phyloP scores from a whole-genome alignment of 2,888 invertebrate species.

The Caenorhabditis sp. region DNA sequence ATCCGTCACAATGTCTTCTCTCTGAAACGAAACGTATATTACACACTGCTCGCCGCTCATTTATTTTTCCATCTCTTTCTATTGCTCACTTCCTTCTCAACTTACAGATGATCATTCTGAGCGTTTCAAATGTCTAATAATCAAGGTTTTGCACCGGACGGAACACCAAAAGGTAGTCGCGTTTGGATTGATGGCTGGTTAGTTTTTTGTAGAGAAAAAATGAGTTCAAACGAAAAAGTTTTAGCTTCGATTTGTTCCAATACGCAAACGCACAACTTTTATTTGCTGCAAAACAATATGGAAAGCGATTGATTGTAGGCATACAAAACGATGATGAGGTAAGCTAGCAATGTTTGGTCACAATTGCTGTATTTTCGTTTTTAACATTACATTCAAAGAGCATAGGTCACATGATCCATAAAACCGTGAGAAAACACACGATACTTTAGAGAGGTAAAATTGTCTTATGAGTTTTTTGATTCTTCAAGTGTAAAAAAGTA shows the following conservation, averaged over 20 bases:
- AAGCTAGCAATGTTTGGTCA: no score
- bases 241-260: constrained; percentile 93
- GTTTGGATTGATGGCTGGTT: constrained; percentile 63
- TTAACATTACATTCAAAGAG: no score
- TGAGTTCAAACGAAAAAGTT: constrained; percentile 7
- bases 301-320: constrained; percentile 75
- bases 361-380: no score
- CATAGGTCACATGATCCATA: no score
- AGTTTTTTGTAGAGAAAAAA: neutral
- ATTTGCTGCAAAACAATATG: constrained; percentile 84
- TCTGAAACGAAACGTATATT: neutral
- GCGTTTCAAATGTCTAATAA: neutral
- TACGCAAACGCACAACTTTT: neutral
- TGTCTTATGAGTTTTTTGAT: no score
- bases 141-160: constrained; percentile 18
- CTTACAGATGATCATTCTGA: neutral
- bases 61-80: neutral
- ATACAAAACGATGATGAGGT: constrained; percentile 38
- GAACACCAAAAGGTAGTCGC: constrained; percentile 38
- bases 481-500: no score
- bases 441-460: no score
- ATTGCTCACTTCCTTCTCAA: neutral
- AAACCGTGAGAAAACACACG: no score
- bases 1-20: neutral
- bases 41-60: neutral